Conservation (phyloP, 1,140 invertebrate genomes). For the Stegodyphus dumicola region DNA sequence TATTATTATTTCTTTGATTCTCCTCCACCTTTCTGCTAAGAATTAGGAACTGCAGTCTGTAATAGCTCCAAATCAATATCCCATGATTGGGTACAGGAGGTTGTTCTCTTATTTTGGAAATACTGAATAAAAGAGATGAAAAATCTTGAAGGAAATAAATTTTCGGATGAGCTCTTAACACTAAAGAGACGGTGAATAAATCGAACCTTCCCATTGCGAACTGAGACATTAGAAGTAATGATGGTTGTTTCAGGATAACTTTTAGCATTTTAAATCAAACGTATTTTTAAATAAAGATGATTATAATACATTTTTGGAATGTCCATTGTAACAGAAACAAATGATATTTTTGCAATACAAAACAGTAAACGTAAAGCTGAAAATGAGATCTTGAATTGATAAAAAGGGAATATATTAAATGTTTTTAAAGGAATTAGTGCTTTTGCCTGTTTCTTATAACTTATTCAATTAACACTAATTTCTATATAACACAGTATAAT, state of each 20-base stretch:
- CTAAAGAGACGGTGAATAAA: not conserved
- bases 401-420: too few species aligned
- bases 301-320: too few species aligned
- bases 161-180: not conserved
- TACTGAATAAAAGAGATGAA: not conserved
- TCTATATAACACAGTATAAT: too few species aligned
- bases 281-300: too few species aligned
- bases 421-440: too few species aligned
- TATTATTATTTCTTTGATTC: not conserved
- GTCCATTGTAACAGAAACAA: too few species aligned
- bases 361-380: too few species aligned
- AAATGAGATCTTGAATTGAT: too few species aligned
- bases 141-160: not conserved
- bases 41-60: conserved; percentile 14
- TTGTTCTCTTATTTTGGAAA: not conserved
- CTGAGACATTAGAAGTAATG: not conserved
- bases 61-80: conserved; percentile 28
- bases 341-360: too few species aligned
- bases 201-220: not conserved
- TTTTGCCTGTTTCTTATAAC: too few species aligned
- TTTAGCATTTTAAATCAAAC: too few species aligned
- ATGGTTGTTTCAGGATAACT: too few species aligned
- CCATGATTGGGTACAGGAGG: not conserved
- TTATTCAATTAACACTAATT: not conserved
- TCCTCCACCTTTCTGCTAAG: not conserved